Evolutionary conservation across 2,888 invertebrate genomes (phyloP).

Genomic region (Drosophila macrospina): DNA sequence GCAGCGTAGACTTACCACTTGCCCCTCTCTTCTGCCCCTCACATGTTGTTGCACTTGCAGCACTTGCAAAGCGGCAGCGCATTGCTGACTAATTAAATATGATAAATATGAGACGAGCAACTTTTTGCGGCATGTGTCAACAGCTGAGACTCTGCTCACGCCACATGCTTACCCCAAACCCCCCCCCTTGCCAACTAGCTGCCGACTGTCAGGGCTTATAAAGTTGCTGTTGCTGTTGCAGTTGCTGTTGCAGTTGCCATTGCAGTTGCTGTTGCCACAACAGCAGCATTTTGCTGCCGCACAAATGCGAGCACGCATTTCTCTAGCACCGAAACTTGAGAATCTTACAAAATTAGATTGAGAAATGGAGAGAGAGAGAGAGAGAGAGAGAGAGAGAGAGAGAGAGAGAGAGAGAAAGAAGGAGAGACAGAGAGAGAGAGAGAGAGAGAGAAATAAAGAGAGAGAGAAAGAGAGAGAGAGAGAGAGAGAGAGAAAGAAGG

Average conservation of each 20-base stretch:
- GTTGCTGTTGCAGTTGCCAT: slow-evolving; percentile 18
- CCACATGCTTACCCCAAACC: not conserved
- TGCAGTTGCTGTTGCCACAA: slow-evolving; percentile 20
- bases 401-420: too few species aligned
- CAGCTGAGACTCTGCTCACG: slow-evolving; percentile 40
- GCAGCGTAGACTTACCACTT: not conserved
- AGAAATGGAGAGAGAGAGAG: not conserved
- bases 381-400: not conserved
- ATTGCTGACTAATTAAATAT: slow-evolving; percentile 71
- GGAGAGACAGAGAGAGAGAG: too few species aligned
- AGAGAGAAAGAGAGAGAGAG: not conserved
- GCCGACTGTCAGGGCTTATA: slow-evolving; percentile 36
- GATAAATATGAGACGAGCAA: slow-evolving; percentile 77
- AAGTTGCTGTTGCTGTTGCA: slow-evolving; percentile 36
- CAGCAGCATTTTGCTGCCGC: slow-evolving; percentile 9
- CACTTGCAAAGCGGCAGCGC: slow-evolving; percentile 26
- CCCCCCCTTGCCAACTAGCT: not conserved
- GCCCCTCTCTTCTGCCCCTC: not conserved
- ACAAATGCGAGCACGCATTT: slow-evolving; percentile 15
- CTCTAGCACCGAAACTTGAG: slow-evolving; percentile 14
- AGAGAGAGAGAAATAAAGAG: not conserved
- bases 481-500: not conserved
- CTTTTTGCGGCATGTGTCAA: slow-evolving; percentile 72
- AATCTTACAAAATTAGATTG: slow-evolving; percentile 14
- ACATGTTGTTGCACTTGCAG: slow-evolving; percentile 61